These are phyloP conservation scores for Tubulanus polymorphus DNA, from an alignment of 2,888 invertebrate species.

Conservation along the genomic window DNA sequence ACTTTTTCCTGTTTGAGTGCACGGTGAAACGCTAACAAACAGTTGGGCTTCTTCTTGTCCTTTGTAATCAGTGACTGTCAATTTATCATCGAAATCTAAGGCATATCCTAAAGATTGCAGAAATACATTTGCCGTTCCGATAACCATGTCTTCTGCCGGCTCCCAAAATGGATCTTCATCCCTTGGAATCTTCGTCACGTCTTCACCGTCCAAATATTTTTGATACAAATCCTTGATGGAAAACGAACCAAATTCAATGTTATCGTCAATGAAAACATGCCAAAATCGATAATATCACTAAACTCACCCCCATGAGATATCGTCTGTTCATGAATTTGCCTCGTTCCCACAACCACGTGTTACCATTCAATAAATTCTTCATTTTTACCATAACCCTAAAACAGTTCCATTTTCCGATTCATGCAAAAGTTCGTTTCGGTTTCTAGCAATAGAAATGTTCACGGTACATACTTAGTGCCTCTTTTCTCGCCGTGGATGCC, in stretches of 20 bases:
- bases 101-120: conserved; percentile 51
- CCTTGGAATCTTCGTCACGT: conserved; percentile 35
- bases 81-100: conserved; percentile 51
- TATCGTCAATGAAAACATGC: not conserved
- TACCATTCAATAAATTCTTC: conserved; percentile 50
- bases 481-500: conserved; percentile 18
- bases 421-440: not conserved
- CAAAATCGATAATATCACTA: not conserved
- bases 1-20: conserved; percentile 40
- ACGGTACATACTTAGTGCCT: conserved; percentile 32
- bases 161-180: conserved; percentile 54
- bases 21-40: conserved; percentile 45
- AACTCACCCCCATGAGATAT: conserved; percentile 50
- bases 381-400: conserved; percentile 53
- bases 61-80: conserved; percentile 52
- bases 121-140: conserved; percentile 51
- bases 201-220: conserved; percentile 48
- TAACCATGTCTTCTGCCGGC: conserved; percentile 50
- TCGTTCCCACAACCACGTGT: conserved; percentile 53
- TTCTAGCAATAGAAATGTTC: not conserved
- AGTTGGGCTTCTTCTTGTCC: conserved; percentile 50
- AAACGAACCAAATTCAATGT: too few species aligned
- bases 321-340: conserved; percentile 53
- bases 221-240: conserved; percentile 50
- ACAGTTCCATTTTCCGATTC: not conserved